Percentiles rank a stretch among this genome's conserved stretches.
phyloP scores from a whole-genome alignment of 2,888 invertebrate species.

The Junonia oenone region DNA sequence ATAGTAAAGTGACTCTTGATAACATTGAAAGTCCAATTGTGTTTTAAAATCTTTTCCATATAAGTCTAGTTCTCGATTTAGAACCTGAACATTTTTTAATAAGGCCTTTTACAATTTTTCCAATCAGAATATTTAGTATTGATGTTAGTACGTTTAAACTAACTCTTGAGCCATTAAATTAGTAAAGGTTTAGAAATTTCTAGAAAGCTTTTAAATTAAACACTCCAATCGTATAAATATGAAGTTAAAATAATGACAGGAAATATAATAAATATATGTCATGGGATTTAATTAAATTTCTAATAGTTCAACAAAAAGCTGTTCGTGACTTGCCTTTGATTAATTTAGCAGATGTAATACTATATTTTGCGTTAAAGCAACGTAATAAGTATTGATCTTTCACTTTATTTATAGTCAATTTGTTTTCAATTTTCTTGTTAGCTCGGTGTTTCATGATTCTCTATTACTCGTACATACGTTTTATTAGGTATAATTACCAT shows the following conservation, averaged over 20 bases:
- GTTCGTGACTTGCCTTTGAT: background rate
- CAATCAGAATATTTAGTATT: too few species aligned
- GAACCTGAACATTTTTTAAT: too few species aligned
- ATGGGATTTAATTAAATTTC: background rate
- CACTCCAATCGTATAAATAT: background rate
- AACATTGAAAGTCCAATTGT: too few species aligned
- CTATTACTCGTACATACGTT: background rate
- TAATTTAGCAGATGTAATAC: background rate
- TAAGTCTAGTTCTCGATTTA: too few species aligned
- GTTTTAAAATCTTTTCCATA: too few species aligned
- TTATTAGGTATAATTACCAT: background rate
- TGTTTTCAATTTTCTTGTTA: background rate
- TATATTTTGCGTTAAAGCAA: background rate
- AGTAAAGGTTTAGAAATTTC: too few species aligned
- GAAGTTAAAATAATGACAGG: background rate
- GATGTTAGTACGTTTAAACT: too few species aligned
- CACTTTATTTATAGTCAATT: background rate
- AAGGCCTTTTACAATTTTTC: too few species aligned
- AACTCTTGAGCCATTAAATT: too few species aligned
- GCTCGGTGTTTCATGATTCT: background rate
- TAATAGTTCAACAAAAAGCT: background rate
- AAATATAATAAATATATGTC: background rate
- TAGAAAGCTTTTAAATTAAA: too few species aligned
- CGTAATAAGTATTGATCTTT: background rate
- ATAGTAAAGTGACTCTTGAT: too few species aligned